phyloP scores from a whole-genome alignment of 2,113 vertebrate genomes.

The Actinemys pallida region DNA sequence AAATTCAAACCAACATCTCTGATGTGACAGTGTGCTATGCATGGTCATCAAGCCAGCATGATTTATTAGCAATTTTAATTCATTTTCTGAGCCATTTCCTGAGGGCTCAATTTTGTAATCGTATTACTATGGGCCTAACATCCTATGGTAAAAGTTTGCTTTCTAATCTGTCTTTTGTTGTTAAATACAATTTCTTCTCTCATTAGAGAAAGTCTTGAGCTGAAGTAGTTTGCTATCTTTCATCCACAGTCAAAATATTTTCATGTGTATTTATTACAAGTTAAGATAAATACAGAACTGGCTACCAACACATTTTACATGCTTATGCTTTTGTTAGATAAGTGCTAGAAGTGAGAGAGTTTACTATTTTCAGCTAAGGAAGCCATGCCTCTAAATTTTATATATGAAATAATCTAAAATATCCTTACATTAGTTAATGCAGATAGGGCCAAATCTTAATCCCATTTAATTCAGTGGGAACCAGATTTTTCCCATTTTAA shows the following conservation, averaged over 20 bases:
- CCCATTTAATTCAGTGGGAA: neutral
- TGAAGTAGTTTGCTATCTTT: slow-evolving; percentile 23
- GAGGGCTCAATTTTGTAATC: slow-evolving; percentile 60
- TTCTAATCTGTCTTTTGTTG: slow-evolving; percentile 61
- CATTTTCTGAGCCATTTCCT: slow-evolving; percentile 71
- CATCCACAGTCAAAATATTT: neutral
- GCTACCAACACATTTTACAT: neutral
- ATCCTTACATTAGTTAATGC: fast-evolving
- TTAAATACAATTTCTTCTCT: slow-evolving; percentile 46
- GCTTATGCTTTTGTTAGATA: neutral
- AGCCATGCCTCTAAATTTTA: neutral
- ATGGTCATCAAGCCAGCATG: slow-evolving; percentile 45
- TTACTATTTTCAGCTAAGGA: neutral
- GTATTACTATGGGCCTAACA: slow-evolving; percentile 51
- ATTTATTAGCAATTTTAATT: slow-evolving; percentile 68
- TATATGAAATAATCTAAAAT: neutral
- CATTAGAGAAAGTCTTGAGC: slow-evolving; percentile 44
- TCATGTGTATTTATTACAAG: neutral
- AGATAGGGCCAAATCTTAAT: neutral
- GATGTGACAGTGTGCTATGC: slow-evolving; percentile 14
- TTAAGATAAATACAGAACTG: neutral
- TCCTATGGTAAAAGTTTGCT: slow-evolving; percentile 33
- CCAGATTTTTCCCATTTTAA: neutral
- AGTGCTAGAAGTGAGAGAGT: neutral
- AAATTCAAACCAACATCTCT: slow-evolving; percentile 47